A percentile compares a stretch with the other conserved stretches of the same genome.
Conservation (phyloP, 2,888 invertebrate species). For the Andrena trimmerana region DNA sequence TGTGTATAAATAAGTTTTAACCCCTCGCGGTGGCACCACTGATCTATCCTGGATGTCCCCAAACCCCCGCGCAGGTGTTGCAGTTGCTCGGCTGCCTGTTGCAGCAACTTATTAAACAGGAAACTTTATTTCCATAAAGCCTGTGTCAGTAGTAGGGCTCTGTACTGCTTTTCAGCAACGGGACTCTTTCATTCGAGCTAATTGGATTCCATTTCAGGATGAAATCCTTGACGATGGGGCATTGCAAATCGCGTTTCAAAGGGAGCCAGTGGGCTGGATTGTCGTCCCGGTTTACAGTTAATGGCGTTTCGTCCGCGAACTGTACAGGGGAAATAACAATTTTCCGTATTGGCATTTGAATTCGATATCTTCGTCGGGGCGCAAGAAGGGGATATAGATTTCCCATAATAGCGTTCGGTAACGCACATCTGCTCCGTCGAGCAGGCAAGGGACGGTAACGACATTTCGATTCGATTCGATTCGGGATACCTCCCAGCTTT, state of each 20-base stretch:
- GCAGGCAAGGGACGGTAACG: neutral
- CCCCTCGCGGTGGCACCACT: no score
- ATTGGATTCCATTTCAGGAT: neutral
- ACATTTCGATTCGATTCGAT: slow-evolving; percentile 23
- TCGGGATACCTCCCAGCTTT: neutral
- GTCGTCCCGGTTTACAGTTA: neutral
- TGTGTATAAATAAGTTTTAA: no score
- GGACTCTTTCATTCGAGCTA: neutral
- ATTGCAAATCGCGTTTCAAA: slow-evolving; percentile 1
- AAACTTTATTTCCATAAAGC: neutral
- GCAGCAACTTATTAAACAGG: neutral
- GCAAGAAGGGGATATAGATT: slow-evolving; percentile 39
- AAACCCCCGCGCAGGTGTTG: no score
- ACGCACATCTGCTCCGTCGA: slow-evolving; percentile 24
- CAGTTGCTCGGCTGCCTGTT: no score
- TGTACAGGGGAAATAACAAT: slow-evolving; percentile 25
- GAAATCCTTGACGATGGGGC: neutral
- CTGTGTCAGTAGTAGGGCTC: neutral
- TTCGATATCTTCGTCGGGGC: slow-evolving; percentile 9
- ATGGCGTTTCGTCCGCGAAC: slow-evolving; percentile 9
- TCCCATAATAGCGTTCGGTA: slow-evolving; percentile 30
- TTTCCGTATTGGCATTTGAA: slow-evolving; percentile 29
- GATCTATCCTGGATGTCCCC: no score
- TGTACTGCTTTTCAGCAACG: neutral
- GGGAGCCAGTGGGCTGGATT: neutral